Evolutionary conservation across 2,797 vertebrate species (phyloP), one percentile per base, ranked within the genome.

Genomic region (Falco biarmicus): DNA sequence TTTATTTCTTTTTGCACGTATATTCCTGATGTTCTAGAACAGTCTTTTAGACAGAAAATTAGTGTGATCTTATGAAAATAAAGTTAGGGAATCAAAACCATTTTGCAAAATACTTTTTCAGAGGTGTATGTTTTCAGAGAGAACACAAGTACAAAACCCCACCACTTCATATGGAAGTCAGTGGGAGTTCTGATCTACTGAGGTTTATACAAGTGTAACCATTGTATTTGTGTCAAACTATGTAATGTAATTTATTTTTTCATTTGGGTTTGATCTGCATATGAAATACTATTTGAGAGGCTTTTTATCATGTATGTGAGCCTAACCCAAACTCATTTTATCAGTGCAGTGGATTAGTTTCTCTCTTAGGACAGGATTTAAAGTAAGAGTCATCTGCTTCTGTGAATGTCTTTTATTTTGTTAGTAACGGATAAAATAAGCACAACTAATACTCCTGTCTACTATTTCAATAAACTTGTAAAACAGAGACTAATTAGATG

Each of bases 1-100:
- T 61, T 37, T 87, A 76, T 84, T 95, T 94, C 82, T 70, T 80
- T 66, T 77, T 94, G 63, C 37, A 81, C 11, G 15, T 94, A 86
- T 53, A 61, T 51, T 76, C 79, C 59, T 89, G 84, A 85, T 79
- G 41, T 43, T 76, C 81, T 81, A 65, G 68, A 83, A 96, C 50
- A 71, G 66, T 76, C 53, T 53, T 61, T 63, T 53, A 76, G 80
- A 93, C 14, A 91, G 63, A 59, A 92, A 47, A 82, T 89, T 81
- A 66, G 87, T 54, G 64, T n/a, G 32, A 54, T 13, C 43, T 63
- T 56, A 89, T 32, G 63, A 94, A 75, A 87, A 88, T 64, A 75
- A 92, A 95, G 60, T 78, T 76, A 87, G 70, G 11, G 66, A 88
- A 95, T 78, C 34, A 66, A 68, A 61, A 84, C 50, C 28, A 47